Base-by-base conservation (phyloP, 2,888 invertebrate species). In the Corythucha ciliata region DNA sequence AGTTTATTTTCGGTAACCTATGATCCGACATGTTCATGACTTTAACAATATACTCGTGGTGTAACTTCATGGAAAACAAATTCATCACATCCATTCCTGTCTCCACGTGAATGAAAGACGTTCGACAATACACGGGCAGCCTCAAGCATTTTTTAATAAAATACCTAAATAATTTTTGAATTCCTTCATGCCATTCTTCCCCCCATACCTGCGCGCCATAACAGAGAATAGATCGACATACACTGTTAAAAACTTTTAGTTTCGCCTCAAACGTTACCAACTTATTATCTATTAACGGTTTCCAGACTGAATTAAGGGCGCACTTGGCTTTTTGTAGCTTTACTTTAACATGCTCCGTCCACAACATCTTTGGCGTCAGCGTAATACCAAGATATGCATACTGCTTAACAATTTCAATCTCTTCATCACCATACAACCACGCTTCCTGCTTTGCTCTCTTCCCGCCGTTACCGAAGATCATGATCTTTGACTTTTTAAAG, bases 321-420 rank as follows among this genome's bases (percentile, higher is more conserved):
- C 34, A 8, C 25, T 21, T 47, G 8, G 47, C 47, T 2, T 24
- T 20, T 3, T 3, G n/a, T 16, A 22, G 22, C 14, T 34, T 47
- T 7, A 12, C 3, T 18, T 8, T 25, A 8, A 33, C 10, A 16
- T 47, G 36, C 10, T 18, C 10, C 10, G 33, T 22, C 18, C 21
- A 47, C 4, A 36, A 47, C 34, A 47, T 24, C 33, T 36, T 21
- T 25, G 24, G 47, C 25, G 47, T 34, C 3, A 47, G 47, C 22
- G 25, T 8, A 16, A 47, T 25, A 10, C 47, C 47, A 8, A 47
- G 26, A 25, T 47, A 47, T 7, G 29, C 20, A 3, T 46, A 46
- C n/a, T 46, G 33, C 2, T 32, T 46, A n/a, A 33, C 46, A 6
- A 46, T 32, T 12, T 29, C 29, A 18, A 46, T 18, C 2, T 4